Evolutionary conservation across 2,797 vertebrate species (phyloP), one percentile per base, ranked within the genome.

Genomic region (Megalops cyprinoides): DNA sequence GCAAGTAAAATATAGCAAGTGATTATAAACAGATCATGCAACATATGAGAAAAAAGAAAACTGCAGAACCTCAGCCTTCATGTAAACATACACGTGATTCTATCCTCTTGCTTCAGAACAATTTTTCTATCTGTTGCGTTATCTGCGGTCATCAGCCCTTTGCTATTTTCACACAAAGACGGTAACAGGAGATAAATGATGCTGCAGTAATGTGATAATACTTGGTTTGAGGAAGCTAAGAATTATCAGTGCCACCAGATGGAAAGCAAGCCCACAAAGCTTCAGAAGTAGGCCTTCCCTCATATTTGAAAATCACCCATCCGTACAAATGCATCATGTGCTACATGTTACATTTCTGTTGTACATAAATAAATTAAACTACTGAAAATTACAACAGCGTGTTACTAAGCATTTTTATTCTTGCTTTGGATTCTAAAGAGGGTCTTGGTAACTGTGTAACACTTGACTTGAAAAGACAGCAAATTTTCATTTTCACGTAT

Each of bases 251-350:
- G 20, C 67, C 39, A n/a, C 37, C 67, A 71, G 67, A 44, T n/a
- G 39, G 39, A 71, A 71, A 44, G 39, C 37, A 71, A 71, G 37
- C 39, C 39, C 20, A 42, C 67, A 6, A 42, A 71, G 67, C 67
- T n/a, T 71, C 67, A n/a, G 67, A 44, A 71, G 67, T 44, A 42
- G 42, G 37, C 67, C 67, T 44, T 71, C 44, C 42, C 39, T 71
- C 67, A 71, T 42, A 71, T 71, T 71, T 44, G 67, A 44, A n/a
- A 71, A 42, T 71, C 67, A 71, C 67, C 67, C 67, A 71, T 71
- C 67, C 39, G 12, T 71, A 44, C 12, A 44, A 71, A 37, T 23
- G 67, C 37, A 71, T 71, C 42, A 71, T 71, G 39, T 71, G 37
- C n/a, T 53, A 18, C 51, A 44, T 23, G 39, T 44, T 65, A 65